phyloP scores from a whole-genome alignment of 2,113 vertebrate genomes.

The Pteropus alecto region DNA sequence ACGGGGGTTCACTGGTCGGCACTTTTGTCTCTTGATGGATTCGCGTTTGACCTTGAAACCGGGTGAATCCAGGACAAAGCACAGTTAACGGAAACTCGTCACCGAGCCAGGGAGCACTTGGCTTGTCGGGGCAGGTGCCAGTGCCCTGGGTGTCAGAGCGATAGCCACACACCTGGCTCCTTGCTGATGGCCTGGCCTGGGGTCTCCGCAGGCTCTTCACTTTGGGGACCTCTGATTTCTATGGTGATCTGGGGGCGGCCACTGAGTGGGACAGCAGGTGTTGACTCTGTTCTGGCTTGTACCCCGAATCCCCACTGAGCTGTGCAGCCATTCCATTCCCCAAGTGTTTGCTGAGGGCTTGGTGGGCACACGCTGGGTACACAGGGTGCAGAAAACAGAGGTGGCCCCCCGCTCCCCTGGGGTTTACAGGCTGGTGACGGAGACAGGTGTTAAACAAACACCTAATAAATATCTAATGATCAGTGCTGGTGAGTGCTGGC shows the following conservation, averaged over 20 bases:
- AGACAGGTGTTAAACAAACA: background rate
- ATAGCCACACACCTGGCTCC: background rate
- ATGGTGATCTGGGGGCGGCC: background rate
- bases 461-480: accelerated
- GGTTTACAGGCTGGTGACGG: background rate
- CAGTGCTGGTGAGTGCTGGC: background rate
- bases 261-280: accelerated
- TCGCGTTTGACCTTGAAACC: slow-evolving; percentile 81
- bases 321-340: background rate
- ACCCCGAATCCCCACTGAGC: accelerated
- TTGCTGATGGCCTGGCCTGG: background rate
- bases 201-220: background rate
- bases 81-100: background rate
- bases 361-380: accelerated
- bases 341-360: background rate
- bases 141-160: accelerated
- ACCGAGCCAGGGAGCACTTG: accelerated
- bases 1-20: slow-evolving; percentile 70
- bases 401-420: no score
- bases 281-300: background rate
- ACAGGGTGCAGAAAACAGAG: background rate
- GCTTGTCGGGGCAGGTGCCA: background rate
- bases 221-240: background rate
- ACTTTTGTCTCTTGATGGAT: slow-evolving; percentile 73
- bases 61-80: slow-evolving; percentile 68